Evolutionary conservation across 2,888 invertebrate species (phyloP).

Genomic region (Acleris cristana): DNA sequence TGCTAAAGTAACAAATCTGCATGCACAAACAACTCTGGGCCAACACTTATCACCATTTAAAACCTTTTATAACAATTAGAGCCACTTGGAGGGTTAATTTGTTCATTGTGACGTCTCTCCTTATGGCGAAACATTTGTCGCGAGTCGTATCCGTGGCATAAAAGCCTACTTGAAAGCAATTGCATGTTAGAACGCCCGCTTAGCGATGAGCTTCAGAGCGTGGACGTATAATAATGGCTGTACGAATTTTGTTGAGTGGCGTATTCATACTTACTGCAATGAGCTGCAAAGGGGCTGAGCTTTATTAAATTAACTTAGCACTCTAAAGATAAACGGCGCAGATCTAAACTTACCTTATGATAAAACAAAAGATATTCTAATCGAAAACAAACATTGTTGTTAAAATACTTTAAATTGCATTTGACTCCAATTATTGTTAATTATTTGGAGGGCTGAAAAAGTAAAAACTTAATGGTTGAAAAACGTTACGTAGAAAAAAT

Average conservation of each 20-base stretch:
- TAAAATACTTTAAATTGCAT: too few relatives aligned
- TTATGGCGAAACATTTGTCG: conserved; percentile 44
- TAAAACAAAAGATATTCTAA: not conserved
- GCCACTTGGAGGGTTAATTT: conserved; percentile 35
- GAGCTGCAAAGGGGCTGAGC: conserved; percentile 17
- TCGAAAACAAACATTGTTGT: too few relatives aligned
- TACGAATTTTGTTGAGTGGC: conserved; percentile 33
- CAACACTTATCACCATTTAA: conserved; percentile 29
- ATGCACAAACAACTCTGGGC: not conserved
- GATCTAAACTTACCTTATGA: not conserved
- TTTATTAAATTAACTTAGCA: conserved; percentile 18
- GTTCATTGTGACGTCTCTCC: conserved; percentile 37
- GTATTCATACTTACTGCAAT: conserved; percentile 23
- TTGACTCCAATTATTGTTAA: too few relatives aligned
- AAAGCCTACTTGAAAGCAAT: conserved; percentile 53
- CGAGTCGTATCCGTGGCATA: conserved; percentile 44
- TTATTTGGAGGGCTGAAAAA: too few relatives aligned
- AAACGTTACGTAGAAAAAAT: too few relatives aligned
- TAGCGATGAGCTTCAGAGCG: conserved; percentile 38
- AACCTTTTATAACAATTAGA: conserved; percentile 36
- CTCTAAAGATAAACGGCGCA: not conserved
- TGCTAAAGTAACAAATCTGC: not conserved
- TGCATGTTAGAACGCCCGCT: conserved; percentile 47
- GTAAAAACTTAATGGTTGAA: too few relatives aligned
- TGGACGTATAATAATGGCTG: conserved; percentile 34